A percentile compares a stretch with the other conserved stretches of the same genome.
Evolutionary conservation across 2,888 invertebrate species (phyloP).

Genomic region (Drosophila histrio): DNA sequence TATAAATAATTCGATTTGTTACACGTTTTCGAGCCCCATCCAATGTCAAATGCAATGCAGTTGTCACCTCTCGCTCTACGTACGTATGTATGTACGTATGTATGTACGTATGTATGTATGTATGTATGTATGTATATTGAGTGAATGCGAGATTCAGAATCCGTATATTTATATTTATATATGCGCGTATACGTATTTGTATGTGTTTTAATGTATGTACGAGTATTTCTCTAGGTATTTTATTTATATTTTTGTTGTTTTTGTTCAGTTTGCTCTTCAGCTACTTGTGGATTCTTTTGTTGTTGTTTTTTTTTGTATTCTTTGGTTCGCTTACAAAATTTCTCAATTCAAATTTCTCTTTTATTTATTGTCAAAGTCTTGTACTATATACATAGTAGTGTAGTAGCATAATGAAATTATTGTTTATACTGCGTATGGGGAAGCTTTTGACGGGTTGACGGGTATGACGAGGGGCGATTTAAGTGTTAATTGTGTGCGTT

Average conservation of each 20-base stretch:
- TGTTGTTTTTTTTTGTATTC: too few relatives aligned
- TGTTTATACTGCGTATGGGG: constrained; percentile 49
- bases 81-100: background rate
- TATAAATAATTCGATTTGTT: constrained; percentile 10
- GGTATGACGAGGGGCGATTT: constrained; percentile 1
- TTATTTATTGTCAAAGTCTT: constrained; percentile 38
- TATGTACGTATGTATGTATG: background rate
- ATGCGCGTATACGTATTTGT: background rate
- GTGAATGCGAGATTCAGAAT: constrained; percentile 13
- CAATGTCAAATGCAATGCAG: constrained; percentile 55
- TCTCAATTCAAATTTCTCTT: constrained; percentile 14
- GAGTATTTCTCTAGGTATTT: constrained; percentile 34
- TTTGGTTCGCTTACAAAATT: constrained; percentile 33
- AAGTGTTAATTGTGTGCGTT: constrained; percentile 41
- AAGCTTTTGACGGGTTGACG: background rate
- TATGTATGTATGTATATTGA: constrained; percentile 19
- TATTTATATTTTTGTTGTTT: constrained; percentile 27
- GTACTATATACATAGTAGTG: constrained; percentile 7
- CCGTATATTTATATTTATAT: background rate
- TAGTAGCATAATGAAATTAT: constrained; percentile 28
- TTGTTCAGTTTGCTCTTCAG: constrained; percentile 46
- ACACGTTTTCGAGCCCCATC: constrained; percentile 28
- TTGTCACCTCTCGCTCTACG: constrained; percentile 34
- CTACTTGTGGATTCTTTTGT: constrained; percentile 74
- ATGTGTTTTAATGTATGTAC: constrained; percentile 5